Evolutionary conservation across 2,113 vertebrate genomes (phyloP).

Genomic region (Leucopsar rothschildi): DNA sequence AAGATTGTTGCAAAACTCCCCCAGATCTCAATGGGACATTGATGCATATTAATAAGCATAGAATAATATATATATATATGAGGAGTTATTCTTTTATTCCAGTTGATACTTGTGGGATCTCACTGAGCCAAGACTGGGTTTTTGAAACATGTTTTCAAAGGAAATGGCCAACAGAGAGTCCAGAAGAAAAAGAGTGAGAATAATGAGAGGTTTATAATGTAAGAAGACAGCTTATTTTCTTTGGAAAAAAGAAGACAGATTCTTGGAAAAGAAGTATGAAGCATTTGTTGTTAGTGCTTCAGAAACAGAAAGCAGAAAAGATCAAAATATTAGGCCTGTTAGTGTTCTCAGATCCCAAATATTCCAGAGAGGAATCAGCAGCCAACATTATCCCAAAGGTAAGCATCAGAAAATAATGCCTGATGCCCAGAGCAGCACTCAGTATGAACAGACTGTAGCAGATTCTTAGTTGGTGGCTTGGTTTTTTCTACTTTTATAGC

Average conservation of each 20-base stretch:
- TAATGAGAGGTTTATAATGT: neutral
- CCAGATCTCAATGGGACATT: neutral
- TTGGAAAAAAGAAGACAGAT: neutral
- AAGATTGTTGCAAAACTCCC: neutral
- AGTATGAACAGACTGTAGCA: neutral
- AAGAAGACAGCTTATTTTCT: neutral
- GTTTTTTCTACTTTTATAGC: neutral
- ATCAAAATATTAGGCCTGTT: neutral
- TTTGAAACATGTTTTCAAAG: neutral
- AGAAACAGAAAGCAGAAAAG: neutral
- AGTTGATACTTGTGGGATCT: neutral
- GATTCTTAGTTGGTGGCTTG: neutral
- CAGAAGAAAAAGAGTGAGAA: neutral
- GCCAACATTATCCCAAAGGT: neutral
- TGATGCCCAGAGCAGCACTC: neutral
- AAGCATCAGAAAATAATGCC: neutral
- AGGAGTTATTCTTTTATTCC: neutral
- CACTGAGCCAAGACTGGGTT: neutral
- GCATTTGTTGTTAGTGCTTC: neutral
- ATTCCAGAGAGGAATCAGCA: neutral
- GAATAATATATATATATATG: neutral
- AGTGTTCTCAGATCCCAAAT: neutral
- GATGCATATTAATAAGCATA: neutral
- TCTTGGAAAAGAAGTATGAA: constrained; percentile 5
- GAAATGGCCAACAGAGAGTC: neutral